phyloP scores from a whole-genome alignment of 2,113 vertebrate genomes.

The Dissostichus mawsoni region DNA sequence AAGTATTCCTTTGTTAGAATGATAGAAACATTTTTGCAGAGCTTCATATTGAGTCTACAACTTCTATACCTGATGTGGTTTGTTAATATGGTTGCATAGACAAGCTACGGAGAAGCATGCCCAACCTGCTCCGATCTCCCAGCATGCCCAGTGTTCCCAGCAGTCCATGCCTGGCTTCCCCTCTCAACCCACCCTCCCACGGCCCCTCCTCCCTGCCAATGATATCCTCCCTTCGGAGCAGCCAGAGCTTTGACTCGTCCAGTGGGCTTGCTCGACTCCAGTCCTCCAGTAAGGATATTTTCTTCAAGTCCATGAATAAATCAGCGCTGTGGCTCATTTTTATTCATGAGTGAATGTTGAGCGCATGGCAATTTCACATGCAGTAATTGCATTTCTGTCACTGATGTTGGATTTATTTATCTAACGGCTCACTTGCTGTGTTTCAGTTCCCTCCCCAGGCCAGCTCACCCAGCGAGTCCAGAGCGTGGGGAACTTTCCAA shows the following conservation, averaged over 20 bases:
- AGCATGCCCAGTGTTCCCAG: conserved; percentile 95
- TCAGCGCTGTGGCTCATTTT: conserved; percentile 8
- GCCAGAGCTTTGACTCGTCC: conserved; percentile 97
- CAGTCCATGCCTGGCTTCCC: conserved; percentile 85
- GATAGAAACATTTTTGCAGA: not conserved
- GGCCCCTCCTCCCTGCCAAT: conserved; percentile 87
- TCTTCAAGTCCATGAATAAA: conserved; percentile 26
- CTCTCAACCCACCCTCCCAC: conserved; percentile 74
- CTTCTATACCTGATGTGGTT: conserved; percentile 17
- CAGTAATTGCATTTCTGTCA: not conserved
- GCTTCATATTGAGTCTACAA: not conserved
- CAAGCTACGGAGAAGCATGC: conserved; percentile 97
- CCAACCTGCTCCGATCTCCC: conserved; percentile 89
- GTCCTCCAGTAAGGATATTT: conserved; percentile 89
- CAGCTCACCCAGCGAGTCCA: conserved; percentile 94
- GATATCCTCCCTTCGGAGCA: conserved; percentile 90
- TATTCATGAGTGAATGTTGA: conserved; percentile 6
- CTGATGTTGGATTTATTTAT: not conserved
- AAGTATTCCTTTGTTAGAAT: not conserved
- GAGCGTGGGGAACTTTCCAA: conserved; percentile 93
- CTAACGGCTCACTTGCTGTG: conserved; percentile 3
- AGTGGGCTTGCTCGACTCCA: conserved; percentile 92
- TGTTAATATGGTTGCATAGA: conserved; percentile 82
- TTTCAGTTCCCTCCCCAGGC: conserved; percentile 91
- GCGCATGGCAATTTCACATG: not conserved